Percentiles rank a stretch among this genome's conserved stretches.
Evolutionary conservation across 2,888 invertebrate genomes (phyloP).

Genomic region (Pristionchus japonicus): DNA sequence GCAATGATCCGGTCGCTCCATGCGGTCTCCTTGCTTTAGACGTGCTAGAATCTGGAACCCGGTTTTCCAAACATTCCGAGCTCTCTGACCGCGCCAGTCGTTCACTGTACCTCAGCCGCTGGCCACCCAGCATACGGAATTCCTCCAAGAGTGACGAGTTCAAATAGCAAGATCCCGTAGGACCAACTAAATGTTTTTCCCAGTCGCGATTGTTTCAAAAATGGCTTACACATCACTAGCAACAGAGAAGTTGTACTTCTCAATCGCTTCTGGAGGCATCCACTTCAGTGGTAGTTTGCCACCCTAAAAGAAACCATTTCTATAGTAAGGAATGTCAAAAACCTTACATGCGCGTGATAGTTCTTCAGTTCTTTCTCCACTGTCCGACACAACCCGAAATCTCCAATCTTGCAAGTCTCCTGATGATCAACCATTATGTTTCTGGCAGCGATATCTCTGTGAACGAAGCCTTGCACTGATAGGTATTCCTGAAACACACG

Average conservation of each 20-base stretch:
- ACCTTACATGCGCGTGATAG: background rate
- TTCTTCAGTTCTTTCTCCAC: background rate
- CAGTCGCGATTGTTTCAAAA: background rate
- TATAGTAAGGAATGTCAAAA: background rate
- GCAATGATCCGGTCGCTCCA: background rate
- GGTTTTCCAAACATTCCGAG: no score
- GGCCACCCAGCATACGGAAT: constrained; percentile 29
- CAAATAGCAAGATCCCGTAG: constrained; percentile 4
- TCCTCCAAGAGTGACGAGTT: constrained; percentile 8
- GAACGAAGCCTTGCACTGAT: background rate
- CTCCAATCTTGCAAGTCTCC: constrained; percentile 35
- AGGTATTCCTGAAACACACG: background rate
- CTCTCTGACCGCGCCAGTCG: no score
- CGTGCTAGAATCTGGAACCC: background rate
- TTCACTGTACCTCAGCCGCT: background rate
- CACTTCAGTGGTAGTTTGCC: constrained; percentile 21
- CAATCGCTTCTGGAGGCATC: constrained; percentile 31
- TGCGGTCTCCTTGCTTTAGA: background rate
- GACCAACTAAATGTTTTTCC: background rate
- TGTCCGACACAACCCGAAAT: constrained; percentile 4
- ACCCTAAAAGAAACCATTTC: background rate
- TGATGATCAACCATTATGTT: background rate
- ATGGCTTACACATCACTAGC: constrained; percentile 18
- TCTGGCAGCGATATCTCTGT: constrained; percentile 5
- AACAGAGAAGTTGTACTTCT: background rate